Evolutionary conservation across 2,888 invertebrate species (phyloP), one percentile per base, ranked within the genome.

Genomic region (Alsophila aescularia): DNA sequence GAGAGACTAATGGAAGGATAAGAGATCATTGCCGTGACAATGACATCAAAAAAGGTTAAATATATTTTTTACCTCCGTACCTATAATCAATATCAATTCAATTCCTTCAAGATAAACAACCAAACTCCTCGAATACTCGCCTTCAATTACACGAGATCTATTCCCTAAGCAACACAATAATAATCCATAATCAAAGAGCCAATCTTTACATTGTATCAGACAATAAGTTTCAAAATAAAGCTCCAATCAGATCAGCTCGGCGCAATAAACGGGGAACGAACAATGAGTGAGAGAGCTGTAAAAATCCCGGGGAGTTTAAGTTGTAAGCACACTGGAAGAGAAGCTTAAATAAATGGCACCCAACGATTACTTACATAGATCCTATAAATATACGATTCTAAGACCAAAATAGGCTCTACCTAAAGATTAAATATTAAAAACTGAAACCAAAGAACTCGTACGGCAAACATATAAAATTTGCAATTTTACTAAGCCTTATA

Each of bases 181-280:
- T n/a, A 35, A 45, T 35, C 31, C 14, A 42, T 51, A 51, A 51
- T 42, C 15, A 51, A 40, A 41, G 32, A 43, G 21, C 18, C 34
- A 40, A 40, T 45, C 40, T 39, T 44, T 32, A 40, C 32, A 35
- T 45, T 36, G 52, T 51, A 50, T 51, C 51, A 52, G 44, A 36
- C 50, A 56, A 45, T 56, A 56, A 50, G 43, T 45, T 49, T 32
- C 31, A 35, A 12, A 56, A 37, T 56, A 56, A 24, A 56, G 50
- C 40, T n/a, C 44, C 55, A 50, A 55, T 55, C 55, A 47, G 55
- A 56, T 56, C 55, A 50, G 44, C 41, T 41, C 18, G 27, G 45
- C 43, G 50, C 40, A 45, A 45, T 50, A 45, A 56, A 56, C 35
- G 45, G 15, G 24, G 40, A 40, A 18, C 49, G 44, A 47, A 52